These are phyloP conservation scores for Axis porcinus DNA, from an alignment of 2,113 vertebrate species.

Conservation along the genomic window DNA sequence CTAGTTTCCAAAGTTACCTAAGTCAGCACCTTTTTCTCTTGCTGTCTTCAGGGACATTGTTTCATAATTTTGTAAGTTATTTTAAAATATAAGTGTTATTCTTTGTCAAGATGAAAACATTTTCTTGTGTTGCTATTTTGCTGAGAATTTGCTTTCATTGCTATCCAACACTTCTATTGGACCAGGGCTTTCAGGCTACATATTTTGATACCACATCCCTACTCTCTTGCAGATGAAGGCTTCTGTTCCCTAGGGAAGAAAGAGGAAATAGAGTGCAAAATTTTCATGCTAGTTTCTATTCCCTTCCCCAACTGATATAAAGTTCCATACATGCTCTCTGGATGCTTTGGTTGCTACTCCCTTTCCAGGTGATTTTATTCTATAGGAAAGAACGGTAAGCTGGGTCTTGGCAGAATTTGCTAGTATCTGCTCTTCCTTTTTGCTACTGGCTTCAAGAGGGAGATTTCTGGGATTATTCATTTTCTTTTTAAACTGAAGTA, in stretches of 20 bases:
- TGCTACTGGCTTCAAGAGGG: neutral
- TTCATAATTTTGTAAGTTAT: neutral
- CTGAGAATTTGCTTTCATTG: neutral
- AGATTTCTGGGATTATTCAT: neutral
- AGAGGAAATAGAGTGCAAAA: neutral
- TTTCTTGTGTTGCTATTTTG: neutral
- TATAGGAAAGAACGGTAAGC: neutral
- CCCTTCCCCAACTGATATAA: neutral
- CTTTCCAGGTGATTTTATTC: neutral
- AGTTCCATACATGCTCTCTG: neutral
- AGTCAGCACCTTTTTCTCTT: neutral
- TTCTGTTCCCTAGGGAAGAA: neutral
- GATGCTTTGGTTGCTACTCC: neutral
- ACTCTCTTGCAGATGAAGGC: neutral
- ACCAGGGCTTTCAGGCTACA: neutral
- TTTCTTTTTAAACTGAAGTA: neutral
- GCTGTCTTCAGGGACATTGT: neutral
- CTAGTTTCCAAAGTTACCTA: neutral
- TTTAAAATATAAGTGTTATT: neutral
- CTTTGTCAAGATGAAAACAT: neutral
- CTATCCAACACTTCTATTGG: neutral
- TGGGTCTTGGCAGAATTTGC: neutral
- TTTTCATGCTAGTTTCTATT: neutral
- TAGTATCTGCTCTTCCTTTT: neutral
- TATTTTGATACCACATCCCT: neutral